Evolutionary conservation across 2,113 vertebrate species (phyloP).

Genomic region (Embiotoca jacksoni): DNA sequence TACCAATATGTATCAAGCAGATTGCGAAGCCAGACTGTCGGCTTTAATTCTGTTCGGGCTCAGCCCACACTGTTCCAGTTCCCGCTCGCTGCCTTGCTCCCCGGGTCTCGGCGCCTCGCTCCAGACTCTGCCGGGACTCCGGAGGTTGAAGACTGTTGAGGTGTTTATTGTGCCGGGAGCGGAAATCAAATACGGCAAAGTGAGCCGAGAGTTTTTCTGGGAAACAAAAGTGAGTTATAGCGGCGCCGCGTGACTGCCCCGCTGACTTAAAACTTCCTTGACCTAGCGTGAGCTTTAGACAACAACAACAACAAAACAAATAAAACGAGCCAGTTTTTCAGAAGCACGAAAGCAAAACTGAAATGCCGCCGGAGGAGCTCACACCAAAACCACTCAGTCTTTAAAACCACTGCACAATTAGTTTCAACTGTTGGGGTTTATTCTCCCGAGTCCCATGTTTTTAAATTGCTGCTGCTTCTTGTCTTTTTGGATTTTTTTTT

Average conservation of each 20-base stretch:
- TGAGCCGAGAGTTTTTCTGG: conserved; percentile 8
- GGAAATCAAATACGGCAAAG: conserved; percentile 18
- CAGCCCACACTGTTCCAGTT: conserved; percentile 34
- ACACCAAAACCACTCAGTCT: background rate
- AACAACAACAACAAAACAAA: background rate
- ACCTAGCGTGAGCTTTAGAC: background rate
- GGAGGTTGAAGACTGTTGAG: conserved; percentile 1
- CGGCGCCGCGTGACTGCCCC: background rate
- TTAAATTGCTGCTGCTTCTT: background rate
- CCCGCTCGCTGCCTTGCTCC: conserved; percentile 9
- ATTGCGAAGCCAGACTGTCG: conserved; percentile 48
- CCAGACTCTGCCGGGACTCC: conserved; percentile 33
- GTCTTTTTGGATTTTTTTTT: background rate
- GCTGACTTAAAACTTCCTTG: background rate
- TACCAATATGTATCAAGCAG: conserved; percentile 45
- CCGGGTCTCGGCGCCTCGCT: conserved; percentile 18
- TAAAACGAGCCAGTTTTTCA: conserved; percentile 3
- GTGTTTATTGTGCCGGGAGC: conserved; percentile 33
- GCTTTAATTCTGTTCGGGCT: conserved; percentile 41
- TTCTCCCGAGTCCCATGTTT: background rate
- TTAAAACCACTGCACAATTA: background rate
- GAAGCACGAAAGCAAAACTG: background rate
- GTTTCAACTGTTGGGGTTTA: background rate
- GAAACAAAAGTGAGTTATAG: conserved; percentile 3
- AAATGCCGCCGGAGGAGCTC: background rate